phyloP scores from a whole-genome alignment of 2,888 invertebrate species.

The Melinaea marsaeus region DNA sequence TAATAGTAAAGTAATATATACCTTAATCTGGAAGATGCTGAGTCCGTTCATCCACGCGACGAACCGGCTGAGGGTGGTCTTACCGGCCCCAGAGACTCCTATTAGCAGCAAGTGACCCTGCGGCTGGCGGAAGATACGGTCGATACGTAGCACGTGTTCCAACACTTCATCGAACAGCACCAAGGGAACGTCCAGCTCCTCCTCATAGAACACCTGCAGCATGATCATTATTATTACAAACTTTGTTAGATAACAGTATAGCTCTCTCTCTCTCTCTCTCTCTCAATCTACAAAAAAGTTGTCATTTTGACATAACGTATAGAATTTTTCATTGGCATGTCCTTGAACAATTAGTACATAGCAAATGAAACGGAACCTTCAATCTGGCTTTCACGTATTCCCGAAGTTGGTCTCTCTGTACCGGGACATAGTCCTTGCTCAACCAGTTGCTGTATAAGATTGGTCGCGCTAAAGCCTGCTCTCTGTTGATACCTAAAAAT shows the following conservation, averaged over 20 bases:
- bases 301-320: too few species aligned
- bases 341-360: neutral
- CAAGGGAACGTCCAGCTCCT: slow-evolving; percentile 98
- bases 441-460: slow-evolving; percentile 99
- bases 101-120: slow-evolving; percentile 98
- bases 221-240: too few species aligned
- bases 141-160: slow-evolving; percentile 98
- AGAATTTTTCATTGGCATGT: neutral
- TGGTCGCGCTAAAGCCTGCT: slow-evolving; percentile 92
- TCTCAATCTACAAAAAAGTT: too few species aligned
- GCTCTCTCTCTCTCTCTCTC: too few species aligned
- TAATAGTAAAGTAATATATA: slow-evolving; percentile 40
- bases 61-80: slow-evolving; percentile 98
- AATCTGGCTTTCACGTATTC: slow-evolving; percentile 98
- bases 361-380: slow-evolving; percentile 78
- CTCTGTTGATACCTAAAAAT: slow-evolving; percentile 84
- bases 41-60: slow-evolving; percentile 99
- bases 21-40: slow-evolving; percentile 99
- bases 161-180: slow-evolving; percentile 99
- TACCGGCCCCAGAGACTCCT: slow-evolving; percentile 99
- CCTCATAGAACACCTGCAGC: slow-evolving; percentile 96
- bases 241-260: too few species aligned
- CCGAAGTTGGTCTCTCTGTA: slow-evolving; percentile 94
- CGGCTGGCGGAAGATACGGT: slow-evolving; percentile 99
- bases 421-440: slow-evolving; percentile 98